Conservation (phyloP, 2,888 invertebrate species). For the Harmothoe impar region DNA sequence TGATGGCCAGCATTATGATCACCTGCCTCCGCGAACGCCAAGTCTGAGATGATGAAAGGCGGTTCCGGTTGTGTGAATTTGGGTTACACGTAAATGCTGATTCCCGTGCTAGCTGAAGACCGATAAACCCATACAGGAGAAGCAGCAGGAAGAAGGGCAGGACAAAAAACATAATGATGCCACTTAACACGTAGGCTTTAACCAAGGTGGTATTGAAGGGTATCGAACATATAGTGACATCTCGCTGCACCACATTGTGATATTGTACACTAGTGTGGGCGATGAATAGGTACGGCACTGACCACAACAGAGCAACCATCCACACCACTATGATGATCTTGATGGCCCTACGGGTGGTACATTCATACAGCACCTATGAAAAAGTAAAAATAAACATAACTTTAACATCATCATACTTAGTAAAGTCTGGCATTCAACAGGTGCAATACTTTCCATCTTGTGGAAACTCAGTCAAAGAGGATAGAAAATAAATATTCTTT, state of each 20-base stretch:
- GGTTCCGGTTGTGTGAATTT: background rate
- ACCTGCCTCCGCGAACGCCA: slow-evolving; percentile 74
- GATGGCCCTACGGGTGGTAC: slow-evolving; percentile 81
- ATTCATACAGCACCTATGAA: slow-evolving; percentile 76
- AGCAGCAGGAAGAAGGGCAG: slow-evolving; percentile 89
- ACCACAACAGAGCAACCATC: slow-evolving; percentile 79
- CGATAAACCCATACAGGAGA: slow-evolving; percentile 28
- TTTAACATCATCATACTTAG: no score
- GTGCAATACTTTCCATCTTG: no score
- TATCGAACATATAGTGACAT: slow-evolving; percentile 92
- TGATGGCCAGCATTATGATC: slow-evolving; percentile 76
- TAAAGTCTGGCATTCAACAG: no score
- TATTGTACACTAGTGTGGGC: slow-evolving; percentile 87
- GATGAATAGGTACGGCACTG: slow-evolving; percentile 92
- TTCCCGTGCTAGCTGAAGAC: slow-evolving; percentile 30
- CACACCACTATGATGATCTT: slow-evolving; percentile 81
- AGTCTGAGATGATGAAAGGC: slow-evolving; percentile 30
- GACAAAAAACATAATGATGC: slow-evolving; percentile 92
- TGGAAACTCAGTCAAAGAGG: no score
- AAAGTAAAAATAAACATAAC: slow-evolving; percentile 8
- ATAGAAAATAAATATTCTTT: no score
- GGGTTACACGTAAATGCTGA: background rate
- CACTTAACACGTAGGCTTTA: slow-evolving; percentile 90
- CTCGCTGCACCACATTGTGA: background rate
- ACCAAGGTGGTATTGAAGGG: slow-evolving; percentile 91